phyloP scores from a whole-genome alignment of 2,888 invertebrate species.

The Furcula furcula region DNA sequence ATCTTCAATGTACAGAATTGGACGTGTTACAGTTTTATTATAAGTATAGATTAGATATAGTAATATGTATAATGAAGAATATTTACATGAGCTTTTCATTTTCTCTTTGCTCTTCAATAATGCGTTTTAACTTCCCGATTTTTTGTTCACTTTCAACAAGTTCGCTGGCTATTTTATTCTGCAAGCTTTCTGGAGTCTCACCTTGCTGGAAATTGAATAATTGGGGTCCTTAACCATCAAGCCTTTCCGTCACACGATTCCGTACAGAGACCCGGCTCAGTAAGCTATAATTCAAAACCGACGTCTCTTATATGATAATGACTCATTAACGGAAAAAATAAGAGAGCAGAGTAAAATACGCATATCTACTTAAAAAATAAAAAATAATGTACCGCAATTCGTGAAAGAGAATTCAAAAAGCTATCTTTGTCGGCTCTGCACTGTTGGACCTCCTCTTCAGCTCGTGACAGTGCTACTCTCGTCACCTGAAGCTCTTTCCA shows the following conservation, averaged over 20 bases:
- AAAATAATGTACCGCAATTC: slow-evolving; percentile 63
- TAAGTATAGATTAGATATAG: too few species aligned
- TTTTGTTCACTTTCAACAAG: slow-evolving; percentile 61
- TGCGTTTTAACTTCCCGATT: slow-evolving; percentile 53
- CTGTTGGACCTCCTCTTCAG: slow-evolving; percentile 63
- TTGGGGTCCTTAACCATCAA: too few species aligned
- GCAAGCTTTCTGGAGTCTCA: slow-evolving; percentile 48
- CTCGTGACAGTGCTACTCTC: slow-evolving; percentile 48
- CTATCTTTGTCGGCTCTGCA: slow-evolving; percentile 74
- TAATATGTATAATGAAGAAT: too few species aligned
- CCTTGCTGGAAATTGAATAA: slow-evolving; percentile 68
- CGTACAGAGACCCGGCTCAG: too few species aligned
- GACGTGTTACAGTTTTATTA: too few species aligned
- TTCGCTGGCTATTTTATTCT: slow-evolving; percentile 64
- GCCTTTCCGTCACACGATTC: too few species aligned
- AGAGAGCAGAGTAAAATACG: too few species aligned
- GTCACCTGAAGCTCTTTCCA: slow-evolving; percentile 74
- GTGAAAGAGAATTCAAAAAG: slow-evolving; percentile 68
- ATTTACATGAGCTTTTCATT: slow-evolving; percentile 62
- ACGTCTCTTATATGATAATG: too few species aligned
- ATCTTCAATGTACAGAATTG: too few species aligned
- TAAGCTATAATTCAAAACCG: too few species aligned
- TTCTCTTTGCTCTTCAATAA: slow-evolving; percentile 55
- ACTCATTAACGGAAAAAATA: too few species aligned
- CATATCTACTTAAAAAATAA: neutral